Percentiles rank a stretch among this genome's conserved stretches.
Conservation (phyloP, 1,140 invertebrate genomes). For the Amphibalanus amphitrite region DNA sequence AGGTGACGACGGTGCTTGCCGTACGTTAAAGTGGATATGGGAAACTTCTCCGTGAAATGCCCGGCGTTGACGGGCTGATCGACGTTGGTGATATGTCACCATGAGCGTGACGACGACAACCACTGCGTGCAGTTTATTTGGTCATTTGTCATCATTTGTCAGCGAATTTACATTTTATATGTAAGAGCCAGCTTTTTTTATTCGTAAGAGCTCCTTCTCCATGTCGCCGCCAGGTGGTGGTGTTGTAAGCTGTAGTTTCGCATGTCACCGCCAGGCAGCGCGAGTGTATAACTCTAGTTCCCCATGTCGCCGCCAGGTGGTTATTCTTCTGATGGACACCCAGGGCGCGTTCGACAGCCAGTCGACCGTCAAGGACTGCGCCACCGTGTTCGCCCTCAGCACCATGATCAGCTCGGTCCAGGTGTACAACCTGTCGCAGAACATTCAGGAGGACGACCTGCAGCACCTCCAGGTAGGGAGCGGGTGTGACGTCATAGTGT, state of each 20-base stretch:
- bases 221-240: conserved; percentile 24
- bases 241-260: conserved; percentile 21
- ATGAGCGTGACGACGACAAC: too few relatives aligned
- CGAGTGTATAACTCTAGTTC: too few relatives aligned
- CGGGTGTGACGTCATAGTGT: too few relatives aligned
- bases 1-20: neutral
- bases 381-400: conserved; percentile 41
- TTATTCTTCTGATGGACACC: conserved; percentile 44
- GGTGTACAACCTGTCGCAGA: conserved; percentile 87
- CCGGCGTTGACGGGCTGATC: too few relatives aligned
- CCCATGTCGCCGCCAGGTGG: conserved; percentile 25
- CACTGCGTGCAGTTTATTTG: too few relatives aligned
- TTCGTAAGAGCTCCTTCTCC: too few relatives aligned
- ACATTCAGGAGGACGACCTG: conserved; percentile 91
- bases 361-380: conserved; percentile 41
- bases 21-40: neutral
- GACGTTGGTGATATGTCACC: too few relatives aligned
- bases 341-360: conserved; percentile 47
- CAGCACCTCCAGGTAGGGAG: conserved; percentile 48
- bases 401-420: conserved; percentile 51
- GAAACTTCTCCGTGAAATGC: neutral
- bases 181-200: too few relatives aligned
- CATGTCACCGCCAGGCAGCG: neutral
- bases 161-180: too few relatives aligned
- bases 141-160: too few relatives aligned